Percentiles rank a stretch among this genome's conserved stretches.
Evolutionary conservation across 2,113 vertebrate genomes (phyloP).

Genomic region (Sapayoa aenigma): DNA sequence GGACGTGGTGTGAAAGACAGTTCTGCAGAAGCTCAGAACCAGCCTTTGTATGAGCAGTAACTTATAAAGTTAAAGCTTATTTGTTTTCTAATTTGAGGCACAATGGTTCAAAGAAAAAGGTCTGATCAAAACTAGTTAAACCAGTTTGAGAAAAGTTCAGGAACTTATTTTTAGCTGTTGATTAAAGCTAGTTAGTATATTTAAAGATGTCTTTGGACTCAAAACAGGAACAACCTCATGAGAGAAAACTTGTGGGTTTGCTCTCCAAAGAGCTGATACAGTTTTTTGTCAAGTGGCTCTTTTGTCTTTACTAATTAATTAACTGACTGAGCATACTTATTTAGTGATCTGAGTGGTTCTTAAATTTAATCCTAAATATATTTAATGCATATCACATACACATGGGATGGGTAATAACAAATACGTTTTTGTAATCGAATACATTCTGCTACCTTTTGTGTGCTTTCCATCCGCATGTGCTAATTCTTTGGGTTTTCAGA

Average conservation of each 20-base stretch:
- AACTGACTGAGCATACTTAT: neutral
- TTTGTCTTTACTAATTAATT: neutral
- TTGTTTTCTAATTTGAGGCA: neutral
- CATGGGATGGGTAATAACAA: neutral
- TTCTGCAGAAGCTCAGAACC: neutral
- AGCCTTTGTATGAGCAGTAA: neutral
- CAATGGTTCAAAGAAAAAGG: neutral
- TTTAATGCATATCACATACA: neutral
- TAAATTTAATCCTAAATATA: neutral
- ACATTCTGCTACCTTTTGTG: neutral
- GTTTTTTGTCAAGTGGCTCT: neutral
- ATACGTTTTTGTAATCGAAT: neutral
- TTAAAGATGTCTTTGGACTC: neutral
- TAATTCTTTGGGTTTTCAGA: neutral
- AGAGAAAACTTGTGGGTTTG: neutral
- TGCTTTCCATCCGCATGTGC: neutral
- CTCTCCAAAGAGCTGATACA: neutral
- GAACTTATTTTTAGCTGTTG: neutral
- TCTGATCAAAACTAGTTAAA: neutral
- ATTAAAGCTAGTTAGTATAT: neutral
- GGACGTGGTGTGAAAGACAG: neutral
- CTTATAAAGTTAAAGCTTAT: neutral
- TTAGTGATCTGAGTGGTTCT: neutral
- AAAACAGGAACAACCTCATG: neutral
- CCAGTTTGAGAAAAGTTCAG: neutral